Evolutionary conservation across 2,797 vertebrate species (phyloP).

Genomic region (Brachyrhaphis roseni): DNA sequence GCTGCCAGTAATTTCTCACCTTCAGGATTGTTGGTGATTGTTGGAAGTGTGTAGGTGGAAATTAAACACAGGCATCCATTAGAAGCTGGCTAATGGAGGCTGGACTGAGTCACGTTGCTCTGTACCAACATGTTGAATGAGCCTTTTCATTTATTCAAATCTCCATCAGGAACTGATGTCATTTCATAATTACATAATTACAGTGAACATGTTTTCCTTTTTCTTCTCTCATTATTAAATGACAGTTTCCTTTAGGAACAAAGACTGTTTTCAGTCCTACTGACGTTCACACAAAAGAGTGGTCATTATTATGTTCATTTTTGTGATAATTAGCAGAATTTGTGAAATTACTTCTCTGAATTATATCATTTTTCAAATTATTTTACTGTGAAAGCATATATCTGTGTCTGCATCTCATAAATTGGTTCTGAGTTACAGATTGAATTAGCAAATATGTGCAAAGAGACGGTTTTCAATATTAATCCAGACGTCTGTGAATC

Average conservation of each 20-base stretch:
- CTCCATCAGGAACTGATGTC: not conserved
- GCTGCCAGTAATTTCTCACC: slow-evolving; percentile 3
- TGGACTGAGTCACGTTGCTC: not conserved
- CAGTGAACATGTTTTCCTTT: not conserved
- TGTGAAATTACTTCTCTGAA: not conserved
- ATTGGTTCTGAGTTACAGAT: not conserved
- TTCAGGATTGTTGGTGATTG: not conserved
- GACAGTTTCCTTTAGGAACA: not conserved
- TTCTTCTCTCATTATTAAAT: not conserved
- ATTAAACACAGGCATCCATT: not conserved
- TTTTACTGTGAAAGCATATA: not conserved
- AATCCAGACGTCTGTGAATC: not conserved
- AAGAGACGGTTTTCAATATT: not conserved
- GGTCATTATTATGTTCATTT: not conserved
- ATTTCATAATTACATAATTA: slow-evolving; percentile 2
- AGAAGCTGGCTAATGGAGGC: not conserved
- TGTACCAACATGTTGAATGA: not conserved
- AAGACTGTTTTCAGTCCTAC: not conserved
- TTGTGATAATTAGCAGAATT: not conserved
- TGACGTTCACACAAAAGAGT: not conserved
- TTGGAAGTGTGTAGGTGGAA: not conserved
- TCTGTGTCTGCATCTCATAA: not conserved
- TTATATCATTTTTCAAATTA: not conserved
- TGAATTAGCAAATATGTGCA: not conserved
- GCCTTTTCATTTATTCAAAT: slow-evolving; percentile 2